Percentiles rank a stretch among this genome's conserved stretches.
phyloP scores from a whole-genome alignment of 1,140 invertebrate species.

The Drosophila lacertosa region DNA sequence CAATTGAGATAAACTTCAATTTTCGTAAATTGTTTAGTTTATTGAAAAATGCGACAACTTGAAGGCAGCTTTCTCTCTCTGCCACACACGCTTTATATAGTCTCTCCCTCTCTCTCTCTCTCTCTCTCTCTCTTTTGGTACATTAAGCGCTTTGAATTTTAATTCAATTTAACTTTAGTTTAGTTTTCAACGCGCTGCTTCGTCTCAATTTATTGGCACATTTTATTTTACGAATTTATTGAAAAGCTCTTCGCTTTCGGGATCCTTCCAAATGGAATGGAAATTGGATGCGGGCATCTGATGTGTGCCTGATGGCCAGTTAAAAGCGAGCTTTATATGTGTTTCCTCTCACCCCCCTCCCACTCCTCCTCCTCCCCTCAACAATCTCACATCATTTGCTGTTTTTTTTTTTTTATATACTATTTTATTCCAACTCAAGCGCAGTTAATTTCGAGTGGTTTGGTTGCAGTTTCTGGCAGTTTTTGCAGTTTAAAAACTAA shows the following conservation, averaged over 20 bases:
- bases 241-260: conserved; percentile 60
- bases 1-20: conserved; percentile 83
- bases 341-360: no score
- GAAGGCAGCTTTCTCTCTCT: conserved; percentile 51
- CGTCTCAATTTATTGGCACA: conserved; percentile 69
- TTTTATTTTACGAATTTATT: conserved; percentile 80
- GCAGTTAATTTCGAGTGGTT: conserved; percentile 32
- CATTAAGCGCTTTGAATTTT: conserved; percentile 79
- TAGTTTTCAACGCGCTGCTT: conserved; percentile 53
- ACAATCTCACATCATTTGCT: neutral
- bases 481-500: neutral
- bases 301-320: conserved; percentile 44
- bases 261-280: conserved; percentile 45
- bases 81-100: neutral
- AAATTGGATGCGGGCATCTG: conserved; percentile 35
- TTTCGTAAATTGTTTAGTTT: conserved; percentile 83
- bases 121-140: neutral
- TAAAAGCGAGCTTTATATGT: conserved; percentile 50
- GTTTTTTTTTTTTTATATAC: no score
- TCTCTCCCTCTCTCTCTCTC: neutral
- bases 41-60: conserved; percentile 82
- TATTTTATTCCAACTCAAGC: conserved; percentile 14
- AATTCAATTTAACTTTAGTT: conserved; percentile 81
- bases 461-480: conserved; percentile 10
- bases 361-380: neutral